Percentiles rank a stretch among this genome's conserved stretches.
phyloP scores from a whole-genome alignment of 2,797 vertebrate genomes.

The Micropoecilia bifurca region DNA sequence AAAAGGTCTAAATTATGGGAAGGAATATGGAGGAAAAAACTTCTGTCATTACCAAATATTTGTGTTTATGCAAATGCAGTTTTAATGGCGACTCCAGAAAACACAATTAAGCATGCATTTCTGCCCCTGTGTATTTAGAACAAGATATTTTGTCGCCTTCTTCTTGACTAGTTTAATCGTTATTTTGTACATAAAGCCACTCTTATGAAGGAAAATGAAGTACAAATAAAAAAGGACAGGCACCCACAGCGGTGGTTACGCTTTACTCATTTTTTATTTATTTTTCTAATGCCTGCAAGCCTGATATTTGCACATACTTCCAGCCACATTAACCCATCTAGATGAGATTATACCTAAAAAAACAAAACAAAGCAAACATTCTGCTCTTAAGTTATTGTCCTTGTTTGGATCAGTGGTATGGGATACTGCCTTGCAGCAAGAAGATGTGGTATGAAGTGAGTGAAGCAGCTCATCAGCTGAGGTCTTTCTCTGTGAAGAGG shows the following conservation, averaged over 20 bases:
- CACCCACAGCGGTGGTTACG: background rate
- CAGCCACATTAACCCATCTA: conserved; percentile 10
- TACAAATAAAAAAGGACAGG: background rate
- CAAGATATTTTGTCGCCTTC: conserved; percentile 37
- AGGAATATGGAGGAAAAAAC: background rate
- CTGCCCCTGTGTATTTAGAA: conserved; percentile 37
- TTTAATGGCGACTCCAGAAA: conserved; percentile 10
- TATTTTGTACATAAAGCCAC: conserved; percentile 24
- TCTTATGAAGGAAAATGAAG: conserved; percentile 28
- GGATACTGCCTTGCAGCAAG: conserved; percentile 2
- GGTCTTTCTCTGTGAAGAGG: background rate
- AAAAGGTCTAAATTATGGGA: conserved; percentile 5
- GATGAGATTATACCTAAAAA: conserved; percentile 8
- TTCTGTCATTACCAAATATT: background rate
- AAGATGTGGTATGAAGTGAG: background rate
- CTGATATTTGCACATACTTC: background rate
- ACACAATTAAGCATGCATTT: conserved; percentile 29
- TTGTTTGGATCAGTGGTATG: background rate
- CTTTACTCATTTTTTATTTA: background rate
- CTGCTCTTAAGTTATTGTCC: background rate
- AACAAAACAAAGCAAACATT: background rate
- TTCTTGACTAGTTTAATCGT: conserved; percentile 31
- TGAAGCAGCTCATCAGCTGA: background rate
- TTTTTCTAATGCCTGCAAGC: background rate
- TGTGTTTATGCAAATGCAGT: conserved; percentile 20